Evolutionary conservation across 2,113 vertebrate species (phyloP).

Genomic region (Lamprotornis superbus): DNA sequence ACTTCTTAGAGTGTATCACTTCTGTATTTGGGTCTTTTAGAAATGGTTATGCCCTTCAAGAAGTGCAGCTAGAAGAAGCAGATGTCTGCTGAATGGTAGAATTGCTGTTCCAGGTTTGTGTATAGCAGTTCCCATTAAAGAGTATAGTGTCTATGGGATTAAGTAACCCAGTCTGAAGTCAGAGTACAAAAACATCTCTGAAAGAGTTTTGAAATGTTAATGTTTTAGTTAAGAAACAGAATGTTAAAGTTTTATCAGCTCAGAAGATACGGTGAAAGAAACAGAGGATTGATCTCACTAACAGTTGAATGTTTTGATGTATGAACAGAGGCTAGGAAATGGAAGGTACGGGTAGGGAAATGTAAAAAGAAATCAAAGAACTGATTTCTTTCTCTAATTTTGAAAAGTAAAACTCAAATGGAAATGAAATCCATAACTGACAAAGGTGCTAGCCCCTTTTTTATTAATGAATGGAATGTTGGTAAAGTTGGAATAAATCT

Average conservation of each 20-base stretch:
- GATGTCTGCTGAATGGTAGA: not conserved
- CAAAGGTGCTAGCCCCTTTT: accelerated
- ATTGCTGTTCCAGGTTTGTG: not conserved
- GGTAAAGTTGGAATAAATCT: not conserved
- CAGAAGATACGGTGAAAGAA: not conserved
- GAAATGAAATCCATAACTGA: not conserved
- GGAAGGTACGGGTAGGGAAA: not conserved
- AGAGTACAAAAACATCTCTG: not conserved
- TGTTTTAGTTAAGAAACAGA: not conserved
- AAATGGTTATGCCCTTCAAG: not conserved
- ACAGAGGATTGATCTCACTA: not conserved
- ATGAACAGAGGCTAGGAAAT: not conserved
- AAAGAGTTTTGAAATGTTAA: not conserved
- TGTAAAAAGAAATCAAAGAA: not conserved
- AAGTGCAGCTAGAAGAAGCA: not conserved
- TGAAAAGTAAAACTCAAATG: not conserved
- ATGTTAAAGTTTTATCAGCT: not conserved
- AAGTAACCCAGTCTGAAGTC: not conserved
- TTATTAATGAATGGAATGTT: not conserved
- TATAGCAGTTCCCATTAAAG: not conserved
- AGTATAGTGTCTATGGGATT: not conserved
- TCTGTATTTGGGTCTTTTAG: not conserved
- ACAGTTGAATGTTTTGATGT: not conserved
- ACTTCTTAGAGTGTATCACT: accelerated
- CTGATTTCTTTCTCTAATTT: not conserved